Evolutionary conservation across 1,140 invertebrate species (phyloP).

Genomic region (Dufourea novaeangliae): DNA sequence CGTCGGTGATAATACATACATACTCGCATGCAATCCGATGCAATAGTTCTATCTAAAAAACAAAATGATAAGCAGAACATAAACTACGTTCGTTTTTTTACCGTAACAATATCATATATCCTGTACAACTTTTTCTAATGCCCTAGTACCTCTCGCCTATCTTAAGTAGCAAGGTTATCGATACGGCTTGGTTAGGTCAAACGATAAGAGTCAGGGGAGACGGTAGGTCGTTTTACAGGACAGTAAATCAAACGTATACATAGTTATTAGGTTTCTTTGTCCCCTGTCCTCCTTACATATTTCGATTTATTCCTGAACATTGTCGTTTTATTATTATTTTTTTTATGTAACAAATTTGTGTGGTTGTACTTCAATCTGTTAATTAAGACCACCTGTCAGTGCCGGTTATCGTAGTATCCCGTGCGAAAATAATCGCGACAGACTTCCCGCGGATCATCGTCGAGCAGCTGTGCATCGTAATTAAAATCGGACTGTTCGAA

Average conservation of each 20-base stretch:
- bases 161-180: not conserved
- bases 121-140: not conserved
- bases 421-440: not conserved
- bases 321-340: no score
- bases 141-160: not conserved
- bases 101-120: not conserved
- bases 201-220: not conserved
- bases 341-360: not conserved
- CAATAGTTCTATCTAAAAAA: not conserved
- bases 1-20: no score
- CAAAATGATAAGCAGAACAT: not conserved
- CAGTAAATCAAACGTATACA: not conserved
- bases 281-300: no score
- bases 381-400: constrained; percentile 17
- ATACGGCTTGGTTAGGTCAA: not conserved
- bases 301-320: no score
- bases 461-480: constrained; percentile 7
- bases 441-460: not conserved
- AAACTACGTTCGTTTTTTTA: not conserved
- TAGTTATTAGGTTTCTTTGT: not conserved
- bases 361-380: not conserved
- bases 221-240: not conserved
- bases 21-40: not conserved
- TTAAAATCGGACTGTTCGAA: constrained; percentile 5
- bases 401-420: not conserved